Evolutionary conservation across 2,113 vertebrate genomes (phyloP), one percentile per base, ranked within the genome.

Genomic region (Pelobates fuscus): DNA sequence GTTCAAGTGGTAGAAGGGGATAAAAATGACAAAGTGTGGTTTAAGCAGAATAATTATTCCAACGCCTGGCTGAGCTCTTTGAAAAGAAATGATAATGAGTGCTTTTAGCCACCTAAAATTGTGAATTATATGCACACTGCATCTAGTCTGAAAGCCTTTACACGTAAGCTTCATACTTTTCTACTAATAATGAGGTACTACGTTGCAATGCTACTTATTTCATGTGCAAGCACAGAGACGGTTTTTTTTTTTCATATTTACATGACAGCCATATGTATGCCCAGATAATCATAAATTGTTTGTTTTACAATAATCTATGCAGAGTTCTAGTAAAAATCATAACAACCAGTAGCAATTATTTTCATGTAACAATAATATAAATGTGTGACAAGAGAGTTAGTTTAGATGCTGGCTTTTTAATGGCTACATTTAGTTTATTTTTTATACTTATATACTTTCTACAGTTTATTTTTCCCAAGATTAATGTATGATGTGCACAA

Each of bases 31-130:
- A 60, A 70, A 43, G 55, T 59, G 58, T 32, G 44, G 32, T 59
- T 67, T 58, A 43, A 43, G 32, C 52, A 49, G 54, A 59, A 46
- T 59, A 59, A 30, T 60, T 58, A 60, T 67, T 49, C 52, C 64
- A 24, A 14, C 59, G 25, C 25, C 26, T 20, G 54, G 12, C 55
- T 41, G 29, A 37, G 30, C 32, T 60, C 23, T 44, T 55, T 55
- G 49, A 59, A 70, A 70, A 25, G 23, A 70, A 43, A 43, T 61
- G 21, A 68, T 77, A 49, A 60, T 68, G 46, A 46, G 21, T 32
- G 10, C 55, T 67, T 67, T 30, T 49, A 67, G 41, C 10, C 25
- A 61, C 24, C 60, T 20, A 24, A 70, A 59, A 60, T 44, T 18
- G 37, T 60, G 26, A 75, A 49, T 59, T 25, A 65, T 76, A 23